phyloP scores from a whole-genome alignment of 2,797 vertebrate species.

The Coilia nasus region DNA sequence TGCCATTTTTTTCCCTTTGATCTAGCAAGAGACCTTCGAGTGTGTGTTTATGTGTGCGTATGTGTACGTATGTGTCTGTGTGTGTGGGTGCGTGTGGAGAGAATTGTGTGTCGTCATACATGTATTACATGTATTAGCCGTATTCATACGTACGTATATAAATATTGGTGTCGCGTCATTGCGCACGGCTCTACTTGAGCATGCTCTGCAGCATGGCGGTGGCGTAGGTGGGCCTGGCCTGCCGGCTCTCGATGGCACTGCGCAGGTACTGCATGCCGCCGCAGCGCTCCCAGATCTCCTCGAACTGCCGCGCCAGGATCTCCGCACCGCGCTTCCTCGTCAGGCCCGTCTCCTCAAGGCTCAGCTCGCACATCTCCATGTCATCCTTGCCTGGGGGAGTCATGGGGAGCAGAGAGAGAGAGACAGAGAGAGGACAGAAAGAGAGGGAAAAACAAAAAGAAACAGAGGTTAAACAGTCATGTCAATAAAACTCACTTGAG shows the following conservation, averaged over 20 bases:
- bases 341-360: slow-evolving; percentile 94
- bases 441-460: background rate
- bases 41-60: background rate
- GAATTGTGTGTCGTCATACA: no score
- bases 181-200: slow-evolving; percentile 71
- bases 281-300: slow-evolving; percentile 97
- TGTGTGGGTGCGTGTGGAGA: background rate
- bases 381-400: slow-evolving; percentile 89
- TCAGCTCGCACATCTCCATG: slow-evolving; percentile 99
- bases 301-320: slow-evolving; percentile 91
- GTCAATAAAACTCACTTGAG: no score
- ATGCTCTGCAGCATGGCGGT: slow-evolving; percentile 94
- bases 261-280: slow-evolving; percentile 93
- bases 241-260: slow-evolving; percentile 89
- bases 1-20: slow-evolving; percentile 70
- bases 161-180: background rate
- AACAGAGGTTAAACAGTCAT: no score
- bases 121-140: no score
- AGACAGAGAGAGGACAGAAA: background rate
- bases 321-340: slow-evolving; percentile 93
- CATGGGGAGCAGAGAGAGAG: background rate
- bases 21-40: slow-evolving; percentile 9
- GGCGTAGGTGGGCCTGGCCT: slow-evolving; percentile 92
- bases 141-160: no score
- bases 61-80: background rate